Percentiles rank a stretch among this genome's conserved stretches.
Evolutionary conservation across 2,888 invertebrate species (phyloP).

Genomic region (Tenthredo livida): DNA sequence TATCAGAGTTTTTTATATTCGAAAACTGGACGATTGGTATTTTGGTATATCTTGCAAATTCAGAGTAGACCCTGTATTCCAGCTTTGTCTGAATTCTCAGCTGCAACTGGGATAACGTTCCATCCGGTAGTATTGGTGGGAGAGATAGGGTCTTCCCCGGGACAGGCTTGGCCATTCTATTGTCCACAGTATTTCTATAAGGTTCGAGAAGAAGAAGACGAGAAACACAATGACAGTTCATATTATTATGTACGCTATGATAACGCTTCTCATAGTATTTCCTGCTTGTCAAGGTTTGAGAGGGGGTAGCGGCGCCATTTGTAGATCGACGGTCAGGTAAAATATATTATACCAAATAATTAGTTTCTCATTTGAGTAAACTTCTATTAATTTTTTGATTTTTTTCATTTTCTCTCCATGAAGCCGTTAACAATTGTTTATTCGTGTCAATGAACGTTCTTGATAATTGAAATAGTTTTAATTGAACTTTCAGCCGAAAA

Average conservation of each 20-base stretch:
- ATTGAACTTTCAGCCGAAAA: neutral
- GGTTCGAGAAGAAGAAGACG: neutral
- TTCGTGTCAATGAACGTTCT: neutral
- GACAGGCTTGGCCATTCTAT: neutral
- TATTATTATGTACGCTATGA: neutral
- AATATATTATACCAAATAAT: neutral
- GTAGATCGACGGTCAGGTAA: constrained; percentile 33
- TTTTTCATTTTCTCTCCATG: neutral
- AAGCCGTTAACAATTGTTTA: neutral
- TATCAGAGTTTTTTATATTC: neutral
- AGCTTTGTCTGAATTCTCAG: neutral
- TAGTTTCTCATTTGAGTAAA: neutral
- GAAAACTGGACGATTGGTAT: neutral
- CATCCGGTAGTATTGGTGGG: constrained; percentile 37
- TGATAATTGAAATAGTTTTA: neutral
- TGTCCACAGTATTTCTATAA: constrained; percentile 8
- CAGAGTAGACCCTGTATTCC: neutral
- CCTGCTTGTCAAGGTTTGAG: neutral
- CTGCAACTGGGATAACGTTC: neutral
- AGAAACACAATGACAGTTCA: neutral
- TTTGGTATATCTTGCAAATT: neutral
- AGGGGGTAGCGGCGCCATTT: constrained; percentile 16
- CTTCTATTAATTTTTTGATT: neutral
- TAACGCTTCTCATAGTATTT: neutral
- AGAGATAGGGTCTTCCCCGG: constrained; percentile 4